Evolutionary conservation across 1,140 invertebrate species (phyloP), one percentile per base, ranked within the genome.

Genomic region (Mamestra configurata): DNA sequence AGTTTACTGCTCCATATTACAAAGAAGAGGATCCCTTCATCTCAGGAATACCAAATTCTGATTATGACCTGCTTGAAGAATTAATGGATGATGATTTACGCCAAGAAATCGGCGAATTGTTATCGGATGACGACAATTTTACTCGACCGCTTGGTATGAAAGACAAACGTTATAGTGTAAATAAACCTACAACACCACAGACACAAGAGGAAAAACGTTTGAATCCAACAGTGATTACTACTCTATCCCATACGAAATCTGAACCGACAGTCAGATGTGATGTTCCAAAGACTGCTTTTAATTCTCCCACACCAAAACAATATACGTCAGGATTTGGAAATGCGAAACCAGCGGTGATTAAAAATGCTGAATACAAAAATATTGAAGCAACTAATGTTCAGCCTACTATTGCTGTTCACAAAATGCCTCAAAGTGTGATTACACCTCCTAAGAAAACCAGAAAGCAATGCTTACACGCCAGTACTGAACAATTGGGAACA

Each of bases 81-180:
- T 82, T 93, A 53, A 93, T 95, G 86, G 93, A 94, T 79, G 92
- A 94, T 75, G 93, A 94, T 35, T 80, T 95, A 37, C 86, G 90
- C 13, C 87, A 91, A 86, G 93, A 95, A 90, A 92, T 95, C n/a
- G 89, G 91, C 0, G 93, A 95, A 82, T 64, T 92, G 20, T 88
- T 85, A 43, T 91, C 89, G 24, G 93, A 94, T 80, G 93, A 94
- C n/a, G 91, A 93, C 0, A 81, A 66, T 57, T 82, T 66, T 18
- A 72, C 40, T 43, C 18, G 51, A 15, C 46, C 75, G 61, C 10
- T 6, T 1, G 35, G 11, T 2, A 8, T 35, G 18, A 64, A 77
- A 64, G 57, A 66, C n/a, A 77, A 77, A 22, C 1, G n/a, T 49
- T 66, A 53, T 43, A 24, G 24, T 15, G 31, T 68, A 20, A 53